Evolutionary conservation across 2,797 vertebrate species (phyloP).

Genomic region (Clarias laeviceps): DNA sequence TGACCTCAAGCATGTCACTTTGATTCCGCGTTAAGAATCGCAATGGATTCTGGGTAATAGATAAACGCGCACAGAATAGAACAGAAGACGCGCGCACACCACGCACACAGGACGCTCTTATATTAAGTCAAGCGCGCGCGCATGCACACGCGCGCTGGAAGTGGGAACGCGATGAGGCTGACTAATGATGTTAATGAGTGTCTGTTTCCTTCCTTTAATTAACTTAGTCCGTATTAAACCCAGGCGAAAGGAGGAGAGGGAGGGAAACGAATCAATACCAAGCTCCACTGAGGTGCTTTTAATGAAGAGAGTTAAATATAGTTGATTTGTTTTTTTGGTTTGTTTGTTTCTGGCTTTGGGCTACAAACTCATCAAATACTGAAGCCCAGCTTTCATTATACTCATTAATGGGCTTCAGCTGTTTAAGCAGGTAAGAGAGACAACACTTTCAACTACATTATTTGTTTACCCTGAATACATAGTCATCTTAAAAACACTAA

Average conservation of each 20-base stretch:
- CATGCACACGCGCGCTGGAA: neutral
- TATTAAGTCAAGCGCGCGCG: neutral
- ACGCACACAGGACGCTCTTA: neutral
- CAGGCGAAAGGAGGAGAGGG: neutral
- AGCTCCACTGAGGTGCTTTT: neutral
- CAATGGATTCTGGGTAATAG: neutral
- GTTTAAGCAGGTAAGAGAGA: conserved; percentile 18
- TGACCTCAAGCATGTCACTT: neutral
- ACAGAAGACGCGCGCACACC: neutral
- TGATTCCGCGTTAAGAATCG: too few species aligned
- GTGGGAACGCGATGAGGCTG: neutral
- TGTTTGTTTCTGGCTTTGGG: neutral
- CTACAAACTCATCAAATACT: neutral
- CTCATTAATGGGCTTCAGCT: conserved; percentile 8
- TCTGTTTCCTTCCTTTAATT: neutral
- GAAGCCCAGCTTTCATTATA: conserved; percentile 13
- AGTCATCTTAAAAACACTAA: neutral
- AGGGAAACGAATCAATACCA: neutral
- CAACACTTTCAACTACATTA: neutral
- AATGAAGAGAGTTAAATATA: conserved; percentile 19
- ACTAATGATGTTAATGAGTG: neutral
- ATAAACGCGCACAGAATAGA: neutral
- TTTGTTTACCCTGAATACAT: neutral
- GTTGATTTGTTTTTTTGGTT: neutral
- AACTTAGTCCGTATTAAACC: neutral